A percentile compares a stretch with the other conserved stretches of the same genome.
These are phyloP conservation scores for Gallinago nigripennis DNA, from an alignment of 2,797 vertebrate genomes.

Conservation along the genomic window DNA sequence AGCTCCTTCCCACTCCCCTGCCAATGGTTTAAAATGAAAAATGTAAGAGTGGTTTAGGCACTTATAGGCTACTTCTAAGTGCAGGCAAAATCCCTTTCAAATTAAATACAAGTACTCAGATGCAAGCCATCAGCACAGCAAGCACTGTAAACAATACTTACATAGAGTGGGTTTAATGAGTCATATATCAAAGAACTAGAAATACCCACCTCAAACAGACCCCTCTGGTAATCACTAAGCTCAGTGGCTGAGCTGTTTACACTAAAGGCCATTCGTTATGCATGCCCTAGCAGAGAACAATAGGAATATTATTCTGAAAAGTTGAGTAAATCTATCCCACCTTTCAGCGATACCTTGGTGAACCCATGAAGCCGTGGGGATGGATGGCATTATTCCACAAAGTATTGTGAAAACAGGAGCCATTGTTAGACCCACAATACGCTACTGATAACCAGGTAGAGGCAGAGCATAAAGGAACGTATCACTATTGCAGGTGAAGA, in stretches of 20 bases:
- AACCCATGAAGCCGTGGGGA: constrained; percentile 38
- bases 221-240: constrained; percentile 29
- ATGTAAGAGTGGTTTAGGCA: background rate
- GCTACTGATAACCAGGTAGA: constrained; percentile 52
- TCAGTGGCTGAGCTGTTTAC: constrained; percentile 51
- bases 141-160: constrained; percentile 50
- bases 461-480: background rate
- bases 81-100: constrained; percentile 47
- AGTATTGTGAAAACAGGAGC: constrained; percentile 20
- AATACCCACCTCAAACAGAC: constrained; percentile 48
- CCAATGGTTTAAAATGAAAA: constrained; percentile 6
- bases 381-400: constrained; percentile 62
- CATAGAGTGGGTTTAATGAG: constrained; percentile 48
- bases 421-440: constrained; percentile 46
- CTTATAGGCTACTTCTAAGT: constrained; percentile 21
- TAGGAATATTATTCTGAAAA: constrained; percentile 65
- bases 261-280: constrained; percentile 53
- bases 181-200: constrained; percentile 63
- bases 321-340: constrained; percentile 64
- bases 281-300: constrained; percentile 51
- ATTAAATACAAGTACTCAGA: constrained; percentile 26
- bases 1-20: background rate
- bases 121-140: constrained; percentile 21
- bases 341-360: constrained; percentile 55
- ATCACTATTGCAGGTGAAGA: constrained; percentile 33